Evolutionary conservation across 2,797 vertebrate species (phyloP).

Genomic region (Okamejei kenojei): DNA sequence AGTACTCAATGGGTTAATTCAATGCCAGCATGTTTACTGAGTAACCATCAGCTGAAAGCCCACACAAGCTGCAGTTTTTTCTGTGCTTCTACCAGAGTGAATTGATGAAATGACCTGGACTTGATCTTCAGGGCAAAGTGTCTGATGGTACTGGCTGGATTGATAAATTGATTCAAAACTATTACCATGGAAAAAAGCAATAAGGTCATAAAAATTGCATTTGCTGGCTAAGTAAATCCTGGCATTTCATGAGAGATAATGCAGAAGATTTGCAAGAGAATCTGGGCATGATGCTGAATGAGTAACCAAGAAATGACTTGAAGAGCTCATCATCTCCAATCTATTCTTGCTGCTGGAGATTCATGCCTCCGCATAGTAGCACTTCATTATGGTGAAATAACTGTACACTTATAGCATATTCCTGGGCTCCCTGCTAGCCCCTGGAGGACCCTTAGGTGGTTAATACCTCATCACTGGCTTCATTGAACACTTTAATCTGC

Average conservation of each 20-base stretch:
- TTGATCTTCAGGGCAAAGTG: slow-evolving; percentile 98
- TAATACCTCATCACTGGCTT: slow-evolving; percentile 99
- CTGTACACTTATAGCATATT: slow-evolving; percentile 89
- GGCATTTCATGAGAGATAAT: slow-evolving; percentile 79
- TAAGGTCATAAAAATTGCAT: slow-evolving; percentile 99
- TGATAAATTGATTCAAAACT: slow-evolving; percentile 99
- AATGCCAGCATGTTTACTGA: slow-evolving; percentile 78
- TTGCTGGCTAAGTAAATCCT: slow-evolving; percentile 95
- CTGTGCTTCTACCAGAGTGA: slow-evolving; percentile 76
- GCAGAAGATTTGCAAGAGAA: slow-evolving; percentile 69
- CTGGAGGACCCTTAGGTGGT: slow-evolving; percentile 86
- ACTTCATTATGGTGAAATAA: slow-evolving; percentile 99
- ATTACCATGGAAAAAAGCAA: slow-evolving; percentile 99
- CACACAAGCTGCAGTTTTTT: slow-evolving; percentile 50
- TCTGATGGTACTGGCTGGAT: slow-evolving; percentile 90
- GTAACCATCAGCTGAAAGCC: slow-evolving; percentile 76
- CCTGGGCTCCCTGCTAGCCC: slow-evolving; percentile 68
- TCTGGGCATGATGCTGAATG: slow-evolving; percentile 90
- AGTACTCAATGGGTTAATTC: slow-evolving; percentile 73
- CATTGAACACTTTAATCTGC: slow-evolving; percentile 99
- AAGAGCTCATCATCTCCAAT: slow-evolving; percentile 99
- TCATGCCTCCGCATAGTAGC: slow-evolving; percentile 97
- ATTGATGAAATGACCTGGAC: slow-evolving; percentile 99
- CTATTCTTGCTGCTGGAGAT: slow-evolving; percentile 94
- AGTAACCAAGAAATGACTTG: slow-evolving; percentile 98